These are phyloP conservation scores for Ictidomys tridecemlineatus DNA, from an alignment of 2,113 vertebrate genomes.

Conservation along the genomic window DNA sequence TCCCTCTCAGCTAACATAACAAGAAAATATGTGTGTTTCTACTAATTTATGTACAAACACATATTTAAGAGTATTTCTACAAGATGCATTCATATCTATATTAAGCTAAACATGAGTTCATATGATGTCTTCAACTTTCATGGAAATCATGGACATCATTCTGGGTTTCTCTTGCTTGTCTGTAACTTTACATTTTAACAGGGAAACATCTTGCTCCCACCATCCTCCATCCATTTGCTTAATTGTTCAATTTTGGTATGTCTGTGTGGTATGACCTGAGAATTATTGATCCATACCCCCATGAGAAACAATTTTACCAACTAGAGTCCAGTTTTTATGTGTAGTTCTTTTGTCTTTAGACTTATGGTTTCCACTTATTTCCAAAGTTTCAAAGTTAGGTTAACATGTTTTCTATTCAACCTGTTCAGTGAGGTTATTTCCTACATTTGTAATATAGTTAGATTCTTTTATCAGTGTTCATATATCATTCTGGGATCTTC, in stretches of 20 bases:
- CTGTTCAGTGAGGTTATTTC: background rate
- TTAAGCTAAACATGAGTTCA: background rate
- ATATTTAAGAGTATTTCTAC: background rate
- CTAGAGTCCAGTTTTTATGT: too few species aligned
- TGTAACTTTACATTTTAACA: background rate
- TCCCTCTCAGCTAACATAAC: background rate
- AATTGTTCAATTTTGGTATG: too few species aligned
- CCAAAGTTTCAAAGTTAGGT: background rate
- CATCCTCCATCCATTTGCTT: too few species aligned
- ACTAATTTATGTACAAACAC: background rate
- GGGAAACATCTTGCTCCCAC: background rate
- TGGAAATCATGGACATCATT: background rate
- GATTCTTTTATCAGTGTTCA: background rate
- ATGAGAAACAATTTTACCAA: too few species aligned
- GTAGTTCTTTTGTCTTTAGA: too few species aligned
- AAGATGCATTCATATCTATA: background rate
- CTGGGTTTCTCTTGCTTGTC: background rate
- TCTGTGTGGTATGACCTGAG: too few species aligned
- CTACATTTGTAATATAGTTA: background rate
- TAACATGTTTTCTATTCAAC: too few species aligned
- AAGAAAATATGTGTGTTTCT: background rate
- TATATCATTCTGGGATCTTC: background rate
- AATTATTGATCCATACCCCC: too few species aligned
- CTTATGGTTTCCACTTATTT: background rate
- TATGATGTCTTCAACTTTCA: background rate